A percentile compares a stretch with the other conserved stretches of the same genome.
Conservation (phyloP, 2,888 invertebrate species). For the Halictus ligatus region DNA sequence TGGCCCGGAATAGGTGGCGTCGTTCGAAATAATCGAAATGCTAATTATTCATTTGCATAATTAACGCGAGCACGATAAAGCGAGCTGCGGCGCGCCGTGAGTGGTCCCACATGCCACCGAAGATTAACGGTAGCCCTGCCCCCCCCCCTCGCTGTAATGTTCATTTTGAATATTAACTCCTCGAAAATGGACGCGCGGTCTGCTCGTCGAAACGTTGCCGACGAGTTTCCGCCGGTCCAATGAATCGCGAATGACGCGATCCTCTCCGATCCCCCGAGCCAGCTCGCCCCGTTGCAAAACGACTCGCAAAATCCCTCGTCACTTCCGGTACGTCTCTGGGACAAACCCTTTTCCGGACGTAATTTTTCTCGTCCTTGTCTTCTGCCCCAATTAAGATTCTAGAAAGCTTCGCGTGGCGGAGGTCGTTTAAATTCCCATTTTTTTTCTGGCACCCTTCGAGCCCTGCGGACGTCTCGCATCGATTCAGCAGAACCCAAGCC, state of each 20-base stretch:
- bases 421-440: constrained; percentile 61
- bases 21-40: constrained; percentile 80
- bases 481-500: constrained; percentile 40
- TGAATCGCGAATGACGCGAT: constrained; percentile 41
- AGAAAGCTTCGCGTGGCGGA: constrained; percentile 48
- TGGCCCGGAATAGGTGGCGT: constrained; percentile 47
- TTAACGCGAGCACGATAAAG: constrained; percentile 79
- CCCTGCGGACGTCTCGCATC: constrained; percentile 41
- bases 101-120: constrained; percentile 69
- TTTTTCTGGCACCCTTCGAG: constrained; percentile 37
- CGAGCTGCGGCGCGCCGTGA: constrained; percentile 65
- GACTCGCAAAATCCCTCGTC: background rate
- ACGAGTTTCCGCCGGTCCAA: constrained; percentile 51
- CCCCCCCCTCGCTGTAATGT: constrained; percentile 68
- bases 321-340: background rate
- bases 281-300: constrained; percentile 28
- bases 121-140: constrained; percentile 76
- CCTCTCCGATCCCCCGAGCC: constrained; percentile 44
- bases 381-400: constrained; percentile 59
- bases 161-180: constrained; percentile 76
- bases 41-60: constrained; percentile 83
- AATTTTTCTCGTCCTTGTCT: constrained; percentile 41
- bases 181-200: constrained; percentile 67
- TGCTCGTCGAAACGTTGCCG: constrained; percentile 52
- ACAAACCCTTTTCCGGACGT: constrained; percentile 2